Evolutionary conservation across 2,888 invertebrate species (phyloP).

Genomic region (Agriopis aurantiaria): DNA sequence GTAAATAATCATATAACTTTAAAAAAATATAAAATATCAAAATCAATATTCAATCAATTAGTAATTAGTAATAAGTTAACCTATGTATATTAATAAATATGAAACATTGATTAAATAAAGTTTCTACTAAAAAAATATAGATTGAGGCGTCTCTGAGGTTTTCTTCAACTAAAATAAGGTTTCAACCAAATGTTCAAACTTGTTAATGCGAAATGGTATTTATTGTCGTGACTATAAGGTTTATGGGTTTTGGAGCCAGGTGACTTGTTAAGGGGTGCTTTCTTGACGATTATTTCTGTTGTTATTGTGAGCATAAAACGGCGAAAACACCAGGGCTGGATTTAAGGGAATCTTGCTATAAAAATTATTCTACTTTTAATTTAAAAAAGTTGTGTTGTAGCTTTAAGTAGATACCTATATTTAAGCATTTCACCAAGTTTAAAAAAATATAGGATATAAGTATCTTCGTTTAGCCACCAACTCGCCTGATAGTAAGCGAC

Average conservation of each 20-base stretch:
- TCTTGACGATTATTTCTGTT: conserved; percentile 78
- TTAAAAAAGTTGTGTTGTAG: no score
- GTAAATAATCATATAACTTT: no score
- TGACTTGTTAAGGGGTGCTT: conserved; percentile 76
- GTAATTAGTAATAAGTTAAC: no score
- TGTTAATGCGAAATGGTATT: conserved; percentile 58
- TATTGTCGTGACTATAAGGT: conserved; percentile 56
- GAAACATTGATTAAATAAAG: background rate
- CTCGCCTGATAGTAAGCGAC: no score
- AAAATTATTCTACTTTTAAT: background rate
- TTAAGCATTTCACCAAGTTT: no score
- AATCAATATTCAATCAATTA: no score
- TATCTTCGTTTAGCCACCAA: no score
- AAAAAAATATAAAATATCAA: no score
- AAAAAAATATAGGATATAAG: no score
- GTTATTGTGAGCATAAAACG: conserved; percentile 73
- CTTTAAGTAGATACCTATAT: no score
- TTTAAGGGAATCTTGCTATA: conserved; percentile 32
- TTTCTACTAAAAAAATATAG: background rate
- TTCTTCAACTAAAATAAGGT: conserved; percentile 6
- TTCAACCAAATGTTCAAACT: conserved; percentile 24
- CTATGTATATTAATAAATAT: no score
- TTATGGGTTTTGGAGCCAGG: conserved; percentile 51
- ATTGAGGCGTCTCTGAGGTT: conserved; percentile 14
- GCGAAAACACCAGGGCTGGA: conserved; percentile 68